phyloP scores from a whole-genome alignment of 2,888 invertebrate species.

The Heliconius cydno region DNA sequence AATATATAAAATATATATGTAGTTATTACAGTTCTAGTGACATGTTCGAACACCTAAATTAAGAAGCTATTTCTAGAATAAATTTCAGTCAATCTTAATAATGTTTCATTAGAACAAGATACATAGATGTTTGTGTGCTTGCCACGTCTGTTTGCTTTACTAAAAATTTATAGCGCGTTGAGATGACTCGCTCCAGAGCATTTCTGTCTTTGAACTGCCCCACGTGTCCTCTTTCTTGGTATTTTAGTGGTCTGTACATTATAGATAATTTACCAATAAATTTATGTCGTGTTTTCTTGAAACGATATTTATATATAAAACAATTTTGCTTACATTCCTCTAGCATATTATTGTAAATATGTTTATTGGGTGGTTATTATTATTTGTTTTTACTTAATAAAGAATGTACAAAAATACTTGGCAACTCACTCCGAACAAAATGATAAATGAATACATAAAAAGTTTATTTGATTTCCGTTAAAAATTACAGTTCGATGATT shows the following conservation, averaged over 20 bases:
- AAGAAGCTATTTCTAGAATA: constrained; percentile 22
- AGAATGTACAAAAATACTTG: constrained; percentile 4
- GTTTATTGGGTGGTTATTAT: not conserved
- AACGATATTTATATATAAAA: constrained; percentile 7
- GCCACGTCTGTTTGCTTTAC: constrained; percentile 71
- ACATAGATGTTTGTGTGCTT: constrained; percentile 68
- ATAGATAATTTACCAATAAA: constrained; percentile 28
- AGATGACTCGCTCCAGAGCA: constrained; percentile 61
- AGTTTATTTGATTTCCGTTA: constrained; percentile 45
- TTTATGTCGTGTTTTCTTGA: constrained; percentile 11
- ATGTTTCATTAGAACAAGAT: constrained; percentile 48
- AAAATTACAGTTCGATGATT: constrained; percentile 47
- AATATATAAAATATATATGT: too few species aligned
- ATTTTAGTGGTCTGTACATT: constrained; percentile 38
- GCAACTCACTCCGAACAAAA: constrained; percentile 29
- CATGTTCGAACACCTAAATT: not conserved
- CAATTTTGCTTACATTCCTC: constrained; percentile 2
- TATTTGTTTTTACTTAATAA: not conserved
- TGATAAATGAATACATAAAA: constrained; percentile 38
- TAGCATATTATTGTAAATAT: not conserved
- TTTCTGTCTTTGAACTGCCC: constrained; percentile 65
- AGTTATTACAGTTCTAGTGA: not conserved
- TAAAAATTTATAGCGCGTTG: constrained; percentile 73
- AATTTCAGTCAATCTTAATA: constrained; percentile 18
- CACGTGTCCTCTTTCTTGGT: constrained; percentile 45